Base-by-base conservation (phyloP, 2,888 invertebrate species). In the Lasioglossum leucozonium region DNA sequence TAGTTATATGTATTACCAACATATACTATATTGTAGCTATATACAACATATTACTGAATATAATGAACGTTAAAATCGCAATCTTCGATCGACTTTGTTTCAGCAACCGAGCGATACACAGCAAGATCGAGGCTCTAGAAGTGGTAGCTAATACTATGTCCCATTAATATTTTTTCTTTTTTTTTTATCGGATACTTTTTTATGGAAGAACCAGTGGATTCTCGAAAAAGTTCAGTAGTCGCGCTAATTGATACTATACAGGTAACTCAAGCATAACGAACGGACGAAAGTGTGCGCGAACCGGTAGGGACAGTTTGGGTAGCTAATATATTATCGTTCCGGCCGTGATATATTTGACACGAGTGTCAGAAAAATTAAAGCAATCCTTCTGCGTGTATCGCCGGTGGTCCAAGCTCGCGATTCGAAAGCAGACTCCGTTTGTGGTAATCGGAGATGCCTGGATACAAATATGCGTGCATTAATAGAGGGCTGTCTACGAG, bases 391-490 rank as follows among this genome's bases (percentile, higher is more conserved):
- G 90, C 89, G 80, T 85, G 84, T 87, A 90, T 80, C 91, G 90
- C 91, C 88, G 94, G 94, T 94, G 94, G 94, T 94, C 94, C 92
- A 51, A 65, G 65, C 73, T 72, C 75, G 75, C 83, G 74, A 87
- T 72, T 86, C 86, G 81, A 89, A 89, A 89, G 65, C 88, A 82
- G 75, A 75, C 84, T 71, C 85, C 84, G 75, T 73, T 75, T 80
- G 77, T 87, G 91, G 94, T 94, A 94, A 94, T 94, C 94, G 93
- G 94, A 94, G 94, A 94, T 90, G 91, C 88, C 91, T 91, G 94
- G 93, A 93, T 94, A 94, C 92, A 94, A 94, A 94, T 94, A 94
- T 93, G 93, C 91, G 91, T 91, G 92, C 93, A 94, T 94, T 94
- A 94, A 94, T 94, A 94, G 88, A 88, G 77, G 77, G 72, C 80